A percentile compares a stretch with the other conserved stretches of the same genome.
phyloP scores from a whole-genome alignment of 1,140 invertebrate genomes.

The Zaprionus ghesquierei region DNA sequence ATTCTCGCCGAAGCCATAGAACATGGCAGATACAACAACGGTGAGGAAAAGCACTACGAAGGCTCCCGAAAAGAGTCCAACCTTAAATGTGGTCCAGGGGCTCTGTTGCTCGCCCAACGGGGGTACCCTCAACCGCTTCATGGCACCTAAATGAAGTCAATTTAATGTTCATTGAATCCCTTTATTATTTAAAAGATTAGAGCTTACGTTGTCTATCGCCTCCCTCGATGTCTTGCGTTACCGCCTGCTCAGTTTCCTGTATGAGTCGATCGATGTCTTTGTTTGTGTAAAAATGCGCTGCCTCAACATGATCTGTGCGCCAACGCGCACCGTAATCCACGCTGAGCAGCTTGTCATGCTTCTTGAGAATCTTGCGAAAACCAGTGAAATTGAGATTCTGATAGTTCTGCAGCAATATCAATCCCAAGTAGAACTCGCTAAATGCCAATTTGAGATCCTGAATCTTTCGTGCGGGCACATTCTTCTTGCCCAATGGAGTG shows the following conservation, averaged over 20 bases:
- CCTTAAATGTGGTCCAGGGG: constrained; percentile 93
- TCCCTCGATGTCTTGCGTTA: constrained; percentile 92
- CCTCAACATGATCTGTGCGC: constrained; percentile 91
- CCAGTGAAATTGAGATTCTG: constrained; percentile 95
- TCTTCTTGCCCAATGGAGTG: constrained; percentile 84
- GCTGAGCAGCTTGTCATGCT: constrained; percentile 92
- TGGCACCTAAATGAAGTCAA: constrained; percentile 84
- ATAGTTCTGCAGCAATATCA: constrained; percentile 90
- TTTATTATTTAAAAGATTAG: background rate
- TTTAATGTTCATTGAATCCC: background rate
- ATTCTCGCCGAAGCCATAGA: constrained; percentile 69
- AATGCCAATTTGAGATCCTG: constrained; percentile 95
- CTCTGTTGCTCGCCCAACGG: constrained; percentile 92
- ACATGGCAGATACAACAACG: constrained; percentile 88
- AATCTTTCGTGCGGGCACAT: constrained; percentile 86
- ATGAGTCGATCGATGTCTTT: constrained; percentile 95
- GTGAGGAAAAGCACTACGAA: constrained; percentile 90
- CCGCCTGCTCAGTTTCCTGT: constrained; percentile 90
- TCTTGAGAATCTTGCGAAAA: constrained; percentile 96
- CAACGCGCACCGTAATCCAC: constrained; percentile 87
- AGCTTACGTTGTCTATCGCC: constrained; percentile 88
- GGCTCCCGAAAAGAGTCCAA: constrained; percentile 91
- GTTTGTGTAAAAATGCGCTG: constrained; percentile 92
- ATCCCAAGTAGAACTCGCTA: constrained; percentile 94
- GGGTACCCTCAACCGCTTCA: constrained; percentile 94